phyloP scores from a whole-genome alignment of 2,113 vertebrate genomes.

The Nettapus auritus region DNA sequence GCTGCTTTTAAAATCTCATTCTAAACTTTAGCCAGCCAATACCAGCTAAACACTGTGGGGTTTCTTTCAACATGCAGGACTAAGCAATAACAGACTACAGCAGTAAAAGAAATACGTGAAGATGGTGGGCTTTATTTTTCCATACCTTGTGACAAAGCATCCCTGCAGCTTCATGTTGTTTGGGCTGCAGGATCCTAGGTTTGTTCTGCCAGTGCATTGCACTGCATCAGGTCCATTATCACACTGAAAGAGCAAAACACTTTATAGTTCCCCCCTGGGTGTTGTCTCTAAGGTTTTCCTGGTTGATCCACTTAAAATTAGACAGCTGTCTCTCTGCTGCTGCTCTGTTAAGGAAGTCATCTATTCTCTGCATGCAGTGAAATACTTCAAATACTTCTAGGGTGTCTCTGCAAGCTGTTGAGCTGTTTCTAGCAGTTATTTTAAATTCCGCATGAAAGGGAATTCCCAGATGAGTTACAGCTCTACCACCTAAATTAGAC shows the following conservation, averaged over 20 bases:
- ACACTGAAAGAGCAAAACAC: neutral
- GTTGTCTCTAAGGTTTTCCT: neutral
- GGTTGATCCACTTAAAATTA: neutral
- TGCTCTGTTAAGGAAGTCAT: neutral
- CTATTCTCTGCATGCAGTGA: neutral
- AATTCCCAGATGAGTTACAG: constrained; percentile 38
- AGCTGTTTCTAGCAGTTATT: neutral
- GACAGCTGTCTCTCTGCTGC: neutral
- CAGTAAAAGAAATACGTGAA: neutral
- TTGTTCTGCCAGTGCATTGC: neutral
- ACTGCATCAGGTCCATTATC: neutral
- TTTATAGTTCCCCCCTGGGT: neutral
- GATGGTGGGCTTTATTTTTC: neutral
- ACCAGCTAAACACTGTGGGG: neutral
- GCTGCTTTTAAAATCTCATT: neutral
- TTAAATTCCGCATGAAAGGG: neutral
- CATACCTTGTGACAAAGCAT: neutral
- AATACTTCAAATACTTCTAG: neutral
- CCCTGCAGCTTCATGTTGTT: neutral
- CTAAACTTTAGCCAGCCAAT: neutral
- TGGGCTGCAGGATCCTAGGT: neutral
- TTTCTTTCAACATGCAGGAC: neutral
- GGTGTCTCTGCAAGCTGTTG: neutral
- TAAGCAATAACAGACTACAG: neutral
- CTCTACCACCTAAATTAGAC: constrained; percentile 28